Conservation (phyloP, 2,113 vertebrate genomes). For the Sakesphorus luctuosus region DNA sequence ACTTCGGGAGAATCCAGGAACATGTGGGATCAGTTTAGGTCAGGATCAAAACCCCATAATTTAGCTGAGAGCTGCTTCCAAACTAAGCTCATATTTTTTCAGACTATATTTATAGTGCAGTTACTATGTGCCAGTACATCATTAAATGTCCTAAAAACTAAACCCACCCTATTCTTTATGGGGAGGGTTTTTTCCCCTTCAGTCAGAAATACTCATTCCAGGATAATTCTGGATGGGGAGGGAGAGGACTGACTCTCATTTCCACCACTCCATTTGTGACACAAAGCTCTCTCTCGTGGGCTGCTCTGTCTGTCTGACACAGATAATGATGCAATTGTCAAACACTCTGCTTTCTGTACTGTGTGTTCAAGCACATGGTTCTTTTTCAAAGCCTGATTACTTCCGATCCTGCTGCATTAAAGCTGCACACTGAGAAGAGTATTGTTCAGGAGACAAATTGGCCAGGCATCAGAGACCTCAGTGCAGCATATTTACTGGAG, state of each 20-base stretch:
- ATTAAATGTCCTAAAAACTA: slow-evolving; percentile 33
- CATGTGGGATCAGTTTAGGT: slow-evolving; percentile 69
- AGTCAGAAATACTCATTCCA: background rate
- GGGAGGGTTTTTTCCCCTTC: background rate
- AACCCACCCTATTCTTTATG: slow-evolving; percentile 22
- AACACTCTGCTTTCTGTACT: background rate
- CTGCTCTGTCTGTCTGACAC: background rate
- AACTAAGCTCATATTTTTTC: slow-evolving; percentile 58
- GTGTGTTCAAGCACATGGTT: background rate
- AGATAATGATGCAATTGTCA: background rate
- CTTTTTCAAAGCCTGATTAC: background rate
- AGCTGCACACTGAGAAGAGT: background rate
- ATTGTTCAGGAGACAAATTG: slow-evolving; percentile 2
- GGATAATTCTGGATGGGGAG: background rate
- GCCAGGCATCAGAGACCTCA: background rate
- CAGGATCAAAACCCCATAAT: slow-evolving; percentile 64
- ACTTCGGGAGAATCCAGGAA: slow-evolving; percentile 17
- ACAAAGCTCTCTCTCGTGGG: background rate
- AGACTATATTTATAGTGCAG: slow-evolving; percentile 48
- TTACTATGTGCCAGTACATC: slow-evolving; percentile 32
- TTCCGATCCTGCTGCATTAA: background rate
- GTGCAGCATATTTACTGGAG: background rate
- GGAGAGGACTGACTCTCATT: background rate
- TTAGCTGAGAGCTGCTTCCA: slow-evolving; percentile 60
- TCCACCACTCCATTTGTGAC: background rate